Evolutionary conservation across 2,113 vertebrate species (phyloP), one percentile per base, ranked within the genome.

Genomic region (Centrocercus urophasianus): DNA sequence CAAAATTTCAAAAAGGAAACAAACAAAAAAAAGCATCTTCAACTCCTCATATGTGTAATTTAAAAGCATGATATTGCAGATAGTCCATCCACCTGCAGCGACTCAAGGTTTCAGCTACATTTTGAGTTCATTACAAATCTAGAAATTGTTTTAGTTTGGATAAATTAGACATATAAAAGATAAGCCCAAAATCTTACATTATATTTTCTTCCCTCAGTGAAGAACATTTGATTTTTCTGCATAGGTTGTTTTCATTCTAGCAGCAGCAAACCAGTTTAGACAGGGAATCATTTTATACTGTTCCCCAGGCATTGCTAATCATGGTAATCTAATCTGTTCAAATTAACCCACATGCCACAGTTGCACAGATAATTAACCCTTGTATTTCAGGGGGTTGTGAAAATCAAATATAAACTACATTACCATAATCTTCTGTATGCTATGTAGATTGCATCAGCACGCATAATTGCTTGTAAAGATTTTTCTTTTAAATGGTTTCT

Each of bases 281-380:
- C 11, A 40, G 40, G 42, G 70, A 92, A 91, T 86, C 57, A 30
- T 69, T 82, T 72, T 18, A 34, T 18, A 16, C 77, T 75, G 70
- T 18, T 95, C 91, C 91, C 93, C 61, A 84, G 89, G 57, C 65
- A 89, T 74, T 0, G 0, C 78, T 89, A 61, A 84, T 93, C 89
- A 89, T 1, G 34, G 70, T 38, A 82, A 89, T 86, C 48, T 86
- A 61, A 96, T 87, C 94, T 87, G 70, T 91, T 75, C 65, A 64
- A 89, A 92, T 92, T 82, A 92, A 86, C 91, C 77, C 81, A 79
- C 30, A 1, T n/a, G 69, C 86, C 60, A 91, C 83, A 81, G 86
- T 12, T 74, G n/a, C 80, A 63, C 69, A 93, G 36, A 45, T 32
- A 84, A 82, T 92, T 96, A 92, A 93, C 91, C 87, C 94, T 72